These are phyloP conservation scores for Centrocercus urophasianus DNA, from an alignment of 2,113 vertebrate species.

Conservation along the genomic window DNA sequence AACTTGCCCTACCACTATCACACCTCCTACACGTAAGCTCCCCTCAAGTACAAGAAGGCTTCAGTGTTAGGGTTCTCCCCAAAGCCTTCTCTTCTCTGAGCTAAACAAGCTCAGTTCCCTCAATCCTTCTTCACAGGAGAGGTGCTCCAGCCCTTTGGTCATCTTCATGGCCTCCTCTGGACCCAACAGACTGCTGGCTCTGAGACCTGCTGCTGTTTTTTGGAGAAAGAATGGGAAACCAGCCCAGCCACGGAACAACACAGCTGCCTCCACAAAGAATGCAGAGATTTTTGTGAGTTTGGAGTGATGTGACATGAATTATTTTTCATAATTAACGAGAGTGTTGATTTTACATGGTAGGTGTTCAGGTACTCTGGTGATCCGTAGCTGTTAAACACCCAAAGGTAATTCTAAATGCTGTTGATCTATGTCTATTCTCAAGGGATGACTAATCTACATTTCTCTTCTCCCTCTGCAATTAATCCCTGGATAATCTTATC, in stretches of 20 bases:
- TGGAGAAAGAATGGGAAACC: neutral
- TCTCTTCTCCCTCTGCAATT: conserved; percentile 65
- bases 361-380: conserved; percentile 60
- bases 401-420: conserved; percentile 51
- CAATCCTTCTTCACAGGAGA: no score
- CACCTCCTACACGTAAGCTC: no score
- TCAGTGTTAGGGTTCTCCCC: no score
- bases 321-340: conserved; percentile 54
- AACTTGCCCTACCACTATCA: no score
- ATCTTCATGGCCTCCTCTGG: neutral
- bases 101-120: no score
- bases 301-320: conserved; percentile 41
- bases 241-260: neutral
- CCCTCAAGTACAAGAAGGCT: no score
- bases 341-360: conserved; percentile 65
- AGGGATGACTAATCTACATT: conserved; percentile 61
- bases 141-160: no score
- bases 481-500: conserved; percentile 69
- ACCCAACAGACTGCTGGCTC: neutral
- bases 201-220: neutral
- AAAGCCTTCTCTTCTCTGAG: no score
- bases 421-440: conserved; percentile 67
- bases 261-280: neutral
- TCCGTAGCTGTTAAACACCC: conserved; percentile 55
- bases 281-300: conserved; percentile 7